A percentile compares a stretch with the other conserved stretches of the same genome.
phyloP scores from a whole-genome alignment of 2,888 invertebrate genomes.

The Oxycera nigricornis region DNA sequence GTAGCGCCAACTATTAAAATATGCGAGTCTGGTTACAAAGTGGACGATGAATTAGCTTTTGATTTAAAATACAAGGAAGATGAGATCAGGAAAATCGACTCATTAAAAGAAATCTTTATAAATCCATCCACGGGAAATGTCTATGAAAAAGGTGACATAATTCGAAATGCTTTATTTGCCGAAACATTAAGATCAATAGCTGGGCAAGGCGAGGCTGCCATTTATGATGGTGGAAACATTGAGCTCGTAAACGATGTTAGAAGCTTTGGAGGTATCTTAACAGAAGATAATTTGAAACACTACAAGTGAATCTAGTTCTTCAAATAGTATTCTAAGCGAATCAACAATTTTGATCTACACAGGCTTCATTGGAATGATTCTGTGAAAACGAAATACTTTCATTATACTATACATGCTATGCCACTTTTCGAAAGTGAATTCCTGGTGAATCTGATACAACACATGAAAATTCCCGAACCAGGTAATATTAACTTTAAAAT shows the following conservation, averaged over 20 bases:
- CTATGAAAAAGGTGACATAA: background rate
- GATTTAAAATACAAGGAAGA: background rate
- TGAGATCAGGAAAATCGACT: background rate
- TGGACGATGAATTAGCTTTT: background rate
- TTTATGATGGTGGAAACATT: conserved; percentile 15
- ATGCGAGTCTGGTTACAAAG: background rate
- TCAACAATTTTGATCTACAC: background rate
- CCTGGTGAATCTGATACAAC: background rate
- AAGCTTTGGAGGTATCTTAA: conserved; percentile 4
- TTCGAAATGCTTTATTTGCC: background rate
- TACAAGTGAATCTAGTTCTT: background rate
- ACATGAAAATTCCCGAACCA: no score
- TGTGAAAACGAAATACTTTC: background rate
- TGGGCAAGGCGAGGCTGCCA: background rate
- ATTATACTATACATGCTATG: background rate
- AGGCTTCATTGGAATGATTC: background rate
- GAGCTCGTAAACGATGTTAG: background rate
- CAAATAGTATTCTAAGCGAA: background rate
- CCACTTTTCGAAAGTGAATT: background rate
- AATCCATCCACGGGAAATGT: background rate
- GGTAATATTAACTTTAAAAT: no score
- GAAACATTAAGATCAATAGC: conserved; percentile 3
- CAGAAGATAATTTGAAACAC: background rate
- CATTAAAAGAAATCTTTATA: conserved; percentile 5
- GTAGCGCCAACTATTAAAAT: background rate